Evolutionary conservation across 2,888 invertebrate species (phyloP), one percentile per base, ranked within the genome.

Genomic region (Habroteleia sp.): DNA sequence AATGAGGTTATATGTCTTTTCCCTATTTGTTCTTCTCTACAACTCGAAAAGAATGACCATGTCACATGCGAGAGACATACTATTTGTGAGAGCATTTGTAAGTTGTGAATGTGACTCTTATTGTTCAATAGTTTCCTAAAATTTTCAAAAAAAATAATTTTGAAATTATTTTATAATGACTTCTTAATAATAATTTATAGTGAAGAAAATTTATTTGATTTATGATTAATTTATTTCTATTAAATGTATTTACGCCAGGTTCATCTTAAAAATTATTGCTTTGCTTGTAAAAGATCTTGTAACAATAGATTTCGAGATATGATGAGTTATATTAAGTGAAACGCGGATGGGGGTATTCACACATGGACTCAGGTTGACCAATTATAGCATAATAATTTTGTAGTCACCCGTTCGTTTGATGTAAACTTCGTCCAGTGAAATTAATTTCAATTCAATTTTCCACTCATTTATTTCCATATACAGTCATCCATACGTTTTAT

Each of bases 361-460:
- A 10, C 7, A 35, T 4, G 17, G 17, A 10, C 17, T 7, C 10
- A 11, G 8, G 3, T 11, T 7, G 48, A 25, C 25, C 35, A 23
- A 10, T 10, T 1, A 23, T 8, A 4, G 10, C 17, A 17, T 17
- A 54, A 29, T 54, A 17, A 41, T 25, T 25, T 29, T 1, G 16
- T 17, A 20, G 3, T 23, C 5, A n/a, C 1, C 13, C 7, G 17
- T 17, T 50, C 27, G 20, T 1, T 42, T 8, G 16, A 25, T 46
- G 60, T 46, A 60, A 46, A 60, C 8, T 39, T 20, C 35, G 20
- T 10, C 0, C 2, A 1, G 10, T 20, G 31, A 52, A 44, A 65
- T 35, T 44, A 65, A 65, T 37, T 65, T 52, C 11, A 42, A 65
- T 54, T 65, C 65, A 65, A 42, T 54, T 54, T 33, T 27, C 25